Percentiles rank a stretch among this genome's conserved stretches.
These are phyloP conservation scores for Anorthoa munda DNA, from an alignment of 2,888 invertebrate genomes.

Conservation along the genomic window DNA sequence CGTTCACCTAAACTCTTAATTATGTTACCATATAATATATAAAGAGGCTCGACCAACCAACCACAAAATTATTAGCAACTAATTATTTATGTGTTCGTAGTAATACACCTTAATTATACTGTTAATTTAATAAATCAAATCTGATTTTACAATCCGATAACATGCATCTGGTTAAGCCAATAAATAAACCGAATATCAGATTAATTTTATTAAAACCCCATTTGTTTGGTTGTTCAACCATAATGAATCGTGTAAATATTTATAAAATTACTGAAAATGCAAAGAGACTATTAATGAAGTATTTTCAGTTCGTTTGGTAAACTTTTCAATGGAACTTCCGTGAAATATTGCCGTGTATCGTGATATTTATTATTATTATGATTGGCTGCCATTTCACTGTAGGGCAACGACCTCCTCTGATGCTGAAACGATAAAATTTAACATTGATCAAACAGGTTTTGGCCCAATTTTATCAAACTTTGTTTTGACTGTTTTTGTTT, in stretches of 20 bases:
- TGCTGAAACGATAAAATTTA: not conserved
- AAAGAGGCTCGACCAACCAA: not conserved
- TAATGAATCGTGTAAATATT: not conserved
- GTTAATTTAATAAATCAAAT: not conserved
- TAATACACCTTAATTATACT: not conserved
- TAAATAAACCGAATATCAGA: slow-evolving; percentile 1
- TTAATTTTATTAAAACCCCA: not conserved
- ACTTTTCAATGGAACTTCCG: not conserved
- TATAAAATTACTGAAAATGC: not conserved
- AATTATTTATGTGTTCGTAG: too few relatives aligned
- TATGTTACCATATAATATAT: not conserved
- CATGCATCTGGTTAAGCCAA: not conserved
- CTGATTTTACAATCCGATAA: not conserved
- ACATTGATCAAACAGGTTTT: not conserved
- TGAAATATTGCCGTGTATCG: not conserved
- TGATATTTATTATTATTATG: not conserved
- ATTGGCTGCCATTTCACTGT: not conserved
- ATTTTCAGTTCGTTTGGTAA: not conserved
- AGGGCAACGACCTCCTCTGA: not conserved
- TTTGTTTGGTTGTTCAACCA: not conserved
- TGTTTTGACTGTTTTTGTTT: not conserved
- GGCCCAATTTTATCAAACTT: not conserved
- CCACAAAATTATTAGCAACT: too few relatives aligned
- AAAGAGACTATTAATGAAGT: not conserved
- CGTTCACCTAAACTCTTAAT: not conserved